Evolutionary conservation across 2,888 invertebrate species (phyloP).

Genomic region (Campaea margaritaria): DNA sequence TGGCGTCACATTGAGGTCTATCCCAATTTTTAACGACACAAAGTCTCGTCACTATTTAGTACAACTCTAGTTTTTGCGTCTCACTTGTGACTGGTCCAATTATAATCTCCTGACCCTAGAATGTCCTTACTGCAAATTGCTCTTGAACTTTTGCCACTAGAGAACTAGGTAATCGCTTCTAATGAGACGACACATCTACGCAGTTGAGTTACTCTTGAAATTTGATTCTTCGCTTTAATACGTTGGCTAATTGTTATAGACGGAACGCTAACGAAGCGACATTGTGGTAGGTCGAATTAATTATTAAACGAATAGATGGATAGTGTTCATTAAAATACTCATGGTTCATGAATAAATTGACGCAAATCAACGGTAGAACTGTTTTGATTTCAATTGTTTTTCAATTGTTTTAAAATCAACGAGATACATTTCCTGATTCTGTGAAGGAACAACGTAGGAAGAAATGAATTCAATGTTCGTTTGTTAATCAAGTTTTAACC

Average conservation of each 20-base stretch:
- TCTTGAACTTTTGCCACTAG: conserved; percentile 16
- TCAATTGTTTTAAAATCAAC: too few relatives aligned
- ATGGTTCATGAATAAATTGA: too few relatives aligned
- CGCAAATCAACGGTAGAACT: too few relatives aligned
- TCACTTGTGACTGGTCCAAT: not conserved
- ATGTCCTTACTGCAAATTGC: conserved; percentile 7
- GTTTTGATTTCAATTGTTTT: too few relatives aligned
- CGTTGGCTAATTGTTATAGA: not conserved
- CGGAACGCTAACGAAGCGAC: not conserved
- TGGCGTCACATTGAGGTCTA: too few relatives aligned
- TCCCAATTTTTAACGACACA: not conserved
- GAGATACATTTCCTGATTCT: too few relatives aligned
- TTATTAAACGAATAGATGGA: too few relatives aligned
- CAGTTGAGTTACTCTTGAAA: conserved; percentile 22
- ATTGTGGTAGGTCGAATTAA: conserved; percentile 7
- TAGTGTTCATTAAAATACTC: too few relatives aligned
- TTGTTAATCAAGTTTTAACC: too few relatives aligned
- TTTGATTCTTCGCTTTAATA: conserved; percentile 7
- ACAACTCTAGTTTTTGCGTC: conserved; percentile 4
- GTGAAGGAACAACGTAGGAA: too few relatives aligned
- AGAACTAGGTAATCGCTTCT: conserved; percentile 11
- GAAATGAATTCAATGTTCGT: too few relatives aligned
- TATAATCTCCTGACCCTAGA: conserved; percentile 3
- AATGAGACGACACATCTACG: conserved; percentile 11
- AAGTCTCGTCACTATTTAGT: not conserved